phyloP scores from a whole-genome alignment of 2,888 invertebrate genomes.

The Amphimallon solstitiale region DNA sequence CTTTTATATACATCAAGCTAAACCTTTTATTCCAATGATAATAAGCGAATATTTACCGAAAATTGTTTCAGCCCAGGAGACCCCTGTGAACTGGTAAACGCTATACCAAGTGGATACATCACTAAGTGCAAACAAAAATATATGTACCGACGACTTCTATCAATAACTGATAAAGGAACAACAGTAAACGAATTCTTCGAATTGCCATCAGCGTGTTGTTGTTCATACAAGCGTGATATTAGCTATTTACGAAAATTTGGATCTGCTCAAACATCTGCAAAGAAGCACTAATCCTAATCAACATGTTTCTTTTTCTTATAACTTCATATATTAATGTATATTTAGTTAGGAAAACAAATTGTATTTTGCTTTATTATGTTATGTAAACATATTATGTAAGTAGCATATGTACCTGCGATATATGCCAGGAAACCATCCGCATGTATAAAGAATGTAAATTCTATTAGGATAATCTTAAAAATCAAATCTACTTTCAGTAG shows the following conservation, averaged over 20 bases:
- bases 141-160: conserved; percentile 66
- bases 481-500: not conserved
- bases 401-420: too few species aligned
- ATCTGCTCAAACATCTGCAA: too few species aligned
- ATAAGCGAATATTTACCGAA: conserved; percentile 9
- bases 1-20: too few species aligned
- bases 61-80: conserved; percentile 60
- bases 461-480: too few species aligned
- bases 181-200: conserved; percentile 66
- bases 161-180: conserved; percentile 64
- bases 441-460: too few species aligned
- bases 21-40: too few species aligned
- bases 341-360: not conserved
- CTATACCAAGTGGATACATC: conserved; percentile 62
- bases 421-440: too few species aligned
- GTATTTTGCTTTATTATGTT: too few species aligned
- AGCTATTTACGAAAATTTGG: conserved; percentile 46
- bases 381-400: too few species aligned
- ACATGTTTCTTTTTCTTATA: not conserved
- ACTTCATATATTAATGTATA: not conserved
- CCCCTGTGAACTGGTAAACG: conserved; percentile 65
- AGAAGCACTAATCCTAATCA: not conserved
- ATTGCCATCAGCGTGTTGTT: conserved; percentile 82
- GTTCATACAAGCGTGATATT: conserved; percentile 60
- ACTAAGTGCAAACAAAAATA: conserved; percentile 70